Base-by-base conservation (phyloP, 2,797 vertebrate species). In the Clangula hyemalis region DNA sequence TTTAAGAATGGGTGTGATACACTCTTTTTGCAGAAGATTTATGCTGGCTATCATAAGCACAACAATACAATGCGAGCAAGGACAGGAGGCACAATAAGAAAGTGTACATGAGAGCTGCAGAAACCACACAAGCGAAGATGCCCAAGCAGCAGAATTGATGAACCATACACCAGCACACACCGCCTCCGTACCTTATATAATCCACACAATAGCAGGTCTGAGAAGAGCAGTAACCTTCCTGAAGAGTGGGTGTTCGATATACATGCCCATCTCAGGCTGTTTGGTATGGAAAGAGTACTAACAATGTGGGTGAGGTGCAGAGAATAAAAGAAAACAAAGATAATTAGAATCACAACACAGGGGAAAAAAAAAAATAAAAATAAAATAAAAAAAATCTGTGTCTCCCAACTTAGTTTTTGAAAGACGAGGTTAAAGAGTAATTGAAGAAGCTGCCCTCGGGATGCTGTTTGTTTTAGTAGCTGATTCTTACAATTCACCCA, bases 211-310 rank as follows among this genome's bases (percentile, higher is more conserved):
- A 93, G 45, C 60, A 62, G 91, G 76, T 61, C 93, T 93, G 69
- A 94, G 93, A 78, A 66, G 76, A 94, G 86, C 91, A 75, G 71
- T 73, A 77, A 89, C 81, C 87, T 78, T 95, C 83, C 93, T 25
- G 27, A 74, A 36, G 95, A 88, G 90, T 82, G 79, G 75, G 91
- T 72, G 88, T 68, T 57, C 56, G 41, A 27, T 15, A 53, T 5
- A 70, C 39, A 21, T 41, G 75, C 47, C 76, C 92, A 85, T 61
- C 79, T 3, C 20, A 69, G 76, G 8, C 54, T 85, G 32, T 54
- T 74, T 6, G 14, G 74, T 60, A 85, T 65, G 93, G 76, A 75
- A 62, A 5, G 3, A 45, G 53, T 53, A 78, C 62, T 90, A 81
- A 83, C 61, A 85, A 70, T 32, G 68, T 80, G 79, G 54, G 73